These are phyloP conservation scores for Galeruca laticollis DNA, from an alignment of 2,888 invertebrate genomes.

Conservation along the genomic window DNA sequence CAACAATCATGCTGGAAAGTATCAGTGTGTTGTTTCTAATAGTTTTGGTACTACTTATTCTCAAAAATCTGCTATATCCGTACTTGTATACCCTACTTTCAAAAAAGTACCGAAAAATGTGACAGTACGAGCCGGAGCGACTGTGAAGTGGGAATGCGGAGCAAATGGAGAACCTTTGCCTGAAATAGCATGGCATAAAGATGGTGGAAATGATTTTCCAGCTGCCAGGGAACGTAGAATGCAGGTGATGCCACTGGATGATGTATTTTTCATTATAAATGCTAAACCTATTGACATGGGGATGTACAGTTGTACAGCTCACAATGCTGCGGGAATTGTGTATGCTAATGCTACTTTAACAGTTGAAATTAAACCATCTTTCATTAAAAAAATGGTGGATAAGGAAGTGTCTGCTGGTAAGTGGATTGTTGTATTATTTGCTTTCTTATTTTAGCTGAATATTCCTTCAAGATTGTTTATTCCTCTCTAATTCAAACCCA, in stretches of 20 bases:
- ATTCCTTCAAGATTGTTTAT: too few relatives aligned
- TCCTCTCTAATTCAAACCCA: too few relatives aligned
- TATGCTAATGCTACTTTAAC: conserved; percentile 88
- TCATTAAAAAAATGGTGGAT: conserved; percentile 86
- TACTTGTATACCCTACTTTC: conserved; percentile 89
- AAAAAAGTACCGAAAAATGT: conserved; percentile 87
- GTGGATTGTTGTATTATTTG: not conserved
- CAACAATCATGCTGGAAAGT: conserved; percentile 86
- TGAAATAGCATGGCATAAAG: conserved; percentile 91
- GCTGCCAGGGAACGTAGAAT: conserved; percentile 90
- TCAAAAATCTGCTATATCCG: conserved; percentile 85
- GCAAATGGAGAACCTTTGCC: conserved; percentile 91
- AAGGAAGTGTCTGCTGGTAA: conserved; percentile 80
- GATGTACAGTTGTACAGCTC: conserved; percentile 92
- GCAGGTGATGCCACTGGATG: conserved; percentile 92
- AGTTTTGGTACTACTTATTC: conserved; percentile 92
- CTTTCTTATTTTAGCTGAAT: too few relatives aligned
- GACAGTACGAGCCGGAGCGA: conserved; percentile 85
- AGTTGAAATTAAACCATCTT: conserved; percentile 88
- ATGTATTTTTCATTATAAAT: conserved; percentile 92
- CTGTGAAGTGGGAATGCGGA: conserved; percentile 90
- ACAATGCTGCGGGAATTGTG: conserved; percentile 88
- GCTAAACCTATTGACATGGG: conserved; percentile 91
- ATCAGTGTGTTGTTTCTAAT: conserved; percentile 94
- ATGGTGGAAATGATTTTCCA: conserved; percentile 94